phyloP scores from a whole-genome alignment of 2,113 vertebrate species.

The Noturus placidus region DNA sequence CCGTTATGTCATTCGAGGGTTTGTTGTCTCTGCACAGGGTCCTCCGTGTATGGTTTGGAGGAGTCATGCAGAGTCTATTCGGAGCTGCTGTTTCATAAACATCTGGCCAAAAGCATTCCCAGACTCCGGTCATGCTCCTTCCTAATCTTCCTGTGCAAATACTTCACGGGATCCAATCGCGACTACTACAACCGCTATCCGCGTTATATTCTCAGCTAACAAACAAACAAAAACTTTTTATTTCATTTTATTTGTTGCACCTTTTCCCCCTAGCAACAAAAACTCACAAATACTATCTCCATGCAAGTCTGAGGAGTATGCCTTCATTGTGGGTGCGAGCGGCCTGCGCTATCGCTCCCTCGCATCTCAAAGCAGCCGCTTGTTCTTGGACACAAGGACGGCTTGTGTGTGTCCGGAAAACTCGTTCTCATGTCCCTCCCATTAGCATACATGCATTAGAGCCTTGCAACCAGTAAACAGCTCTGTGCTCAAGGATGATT shows the following conservation, averaged over 20 bases:
- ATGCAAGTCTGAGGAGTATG: not conserved
- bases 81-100: not conserved
- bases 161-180: not conserved
- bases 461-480: slow-evolving; percentile 18
- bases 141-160: not conserved
- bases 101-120: not conserved
- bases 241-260: not conserved
- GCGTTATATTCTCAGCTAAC: not conserved
- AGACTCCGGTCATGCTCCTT: not conserved
- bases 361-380: slow-evolving; percentile 8
- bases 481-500: not conserved
- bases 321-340: not conserved
- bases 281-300: no score
- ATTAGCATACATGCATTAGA: not conserved
- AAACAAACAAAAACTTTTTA: not conserved
- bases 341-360: not conserved
- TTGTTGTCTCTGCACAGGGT: not conserved
- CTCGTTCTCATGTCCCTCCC: not conserved
- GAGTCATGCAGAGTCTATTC: not conserved
- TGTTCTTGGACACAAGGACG: slow-evolving; percentile 11
- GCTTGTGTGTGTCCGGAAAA: not conserved
- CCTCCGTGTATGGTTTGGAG: slow-evolving; percentile 23
- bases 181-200: not conserved
- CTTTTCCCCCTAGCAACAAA: not conserved
- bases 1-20: not conserved